A percentile compares a stretch with the other conserved stretches of the same genome.
phyloP scores from a whole-genome alignment of 2,113 vertebrate genomes.

The Acrocephalus kingi region DNA sequence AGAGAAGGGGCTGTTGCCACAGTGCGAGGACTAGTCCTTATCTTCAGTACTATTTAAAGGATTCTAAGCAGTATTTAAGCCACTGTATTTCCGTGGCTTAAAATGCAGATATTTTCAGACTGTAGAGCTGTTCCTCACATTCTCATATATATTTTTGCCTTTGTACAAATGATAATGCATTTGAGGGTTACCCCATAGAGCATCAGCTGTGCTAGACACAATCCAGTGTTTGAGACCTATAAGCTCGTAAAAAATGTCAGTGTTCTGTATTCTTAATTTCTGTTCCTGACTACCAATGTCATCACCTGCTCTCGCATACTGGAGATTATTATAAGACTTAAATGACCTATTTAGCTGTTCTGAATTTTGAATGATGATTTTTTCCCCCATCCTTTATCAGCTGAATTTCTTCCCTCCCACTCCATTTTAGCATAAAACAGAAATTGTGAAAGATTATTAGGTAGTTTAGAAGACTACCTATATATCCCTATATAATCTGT shows the following conservation, averaged over 20 bases:
- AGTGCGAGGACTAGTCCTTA: not conserved
- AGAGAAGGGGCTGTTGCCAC: not conserved
- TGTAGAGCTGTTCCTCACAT: not conserved
- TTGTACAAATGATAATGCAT: not conserved
- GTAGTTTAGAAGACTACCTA: not conserved
- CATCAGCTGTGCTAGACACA: not conserved
- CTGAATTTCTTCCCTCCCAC: not conserved
- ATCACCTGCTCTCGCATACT: constrained; percentile 26
- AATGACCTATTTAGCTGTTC: constrained; percentile 65
- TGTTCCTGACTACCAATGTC: not conserved
- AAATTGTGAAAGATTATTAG: not conserved
- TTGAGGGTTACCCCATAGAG: not conserved
- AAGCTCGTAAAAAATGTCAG: not conserved
- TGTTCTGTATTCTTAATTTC: not conserved
- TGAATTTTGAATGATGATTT: constrained; percentile 20
- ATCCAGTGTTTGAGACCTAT: not conserved
- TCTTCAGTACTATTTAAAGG: not conserved
- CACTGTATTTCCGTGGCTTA: not conserved
- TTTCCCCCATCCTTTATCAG: not conserved
- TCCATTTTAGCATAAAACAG: not conserved
- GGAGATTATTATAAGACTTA: constrained; percentile 60
- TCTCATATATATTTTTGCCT: not conserved
- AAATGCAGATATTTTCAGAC: constrained; percentile 1
- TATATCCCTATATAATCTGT: not conserved
- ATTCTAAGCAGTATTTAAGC: not conserved